Conservation (phyloP, 2,888 invertebrate species). For the Tryphoninae sp. region DNA sequence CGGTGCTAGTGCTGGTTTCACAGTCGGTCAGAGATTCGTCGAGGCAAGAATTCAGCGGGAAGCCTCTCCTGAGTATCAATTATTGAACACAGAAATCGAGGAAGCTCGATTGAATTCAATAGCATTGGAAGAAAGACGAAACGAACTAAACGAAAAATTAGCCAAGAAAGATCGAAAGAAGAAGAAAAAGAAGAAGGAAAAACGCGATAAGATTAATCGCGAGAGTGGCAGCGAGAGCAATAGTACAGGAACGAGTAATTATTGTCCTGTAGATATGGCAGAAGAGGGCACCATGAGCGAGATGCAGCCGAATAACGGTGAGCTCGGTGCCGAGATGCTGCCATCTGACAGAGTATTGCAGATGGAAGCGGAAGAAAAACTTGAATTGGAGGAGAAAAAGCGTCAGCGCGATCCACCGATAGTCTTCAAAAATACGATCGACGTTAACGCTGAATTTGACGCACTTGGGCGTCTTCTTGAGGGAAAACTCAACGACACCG, state of each 20-base stretch:
- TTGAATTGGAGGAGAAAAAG: constrained; percentile 87
- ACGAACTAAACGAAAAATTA: constrained; percentile 87
- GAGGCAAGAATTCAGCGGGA: constrained; percentile 81
- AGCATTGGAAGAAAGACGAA: constrained; percentile 87
- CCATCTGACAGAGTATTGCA: constrained; percentile 83
- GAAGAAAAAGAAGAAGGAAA: constrained; percentile 87
- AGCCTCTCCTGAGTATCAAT: constrained; percentile 87
- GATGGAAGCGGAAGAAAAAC: constrained; percentile 85
- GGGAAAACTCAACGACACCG: constrained; percentile 88
- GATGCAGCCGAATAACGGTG: constrained; percentile 73
- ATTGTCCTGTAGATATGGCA: constrained; percentile 74
- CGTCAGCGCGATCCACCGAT: constrained; percentile 90
- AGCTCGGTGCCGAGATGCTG: constrained; percentile 77
- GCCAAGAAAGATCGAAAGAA: constrained; percentile 88
- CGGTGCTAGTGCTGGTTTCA: constrained; percentile 79
- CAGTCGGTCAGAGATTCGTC: constrained; percentile 82
- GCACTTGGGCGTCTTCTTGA: constrained; percentile 87
- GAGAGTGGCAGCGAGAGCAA: constrained; percentile 76
- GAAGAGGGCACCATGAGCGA: constrained; percentile 75
- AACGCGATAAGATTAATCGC: constrained; percentile 79
- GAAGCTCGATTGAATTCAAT: constrained; percentile 87
- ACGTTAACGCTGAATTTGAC: constrained; percentile 90
- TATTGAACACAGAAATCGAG: constrained; percentile 89
- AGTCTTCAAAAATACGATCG: constrained; percentile 87
- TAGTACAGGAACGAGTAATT: constrained; percentile 75